Percentiles rank a stretch among this genome's conserved stretches.
Evolutionary conservation across 2,888 invertebrate genomes (phyloP).

Genomic region (Nomada fabriciana): DNA sequence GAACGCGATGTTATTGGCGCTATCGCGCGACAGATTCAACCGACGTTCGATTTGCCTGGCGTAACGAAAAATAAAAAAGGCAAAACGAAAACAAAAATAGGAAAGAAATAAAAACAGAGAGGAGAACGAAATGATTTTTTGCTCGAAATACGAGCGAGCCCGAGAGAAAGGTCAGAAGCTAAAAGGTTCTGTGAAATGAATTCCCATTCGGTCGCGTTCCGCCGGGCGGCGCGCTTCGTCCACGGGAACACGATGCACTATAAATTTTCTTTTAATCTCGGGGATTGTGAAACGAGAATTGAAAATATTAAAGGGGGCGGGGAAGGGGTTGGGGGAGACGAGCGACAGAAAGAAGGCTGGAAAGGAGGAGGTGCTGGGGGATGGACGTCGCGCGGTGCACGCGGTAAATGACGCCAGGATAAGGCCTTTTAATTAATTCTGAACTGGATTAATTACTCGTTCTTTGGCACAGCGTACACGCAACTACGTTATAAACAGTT

Average conservation of each 20-base stretch:
- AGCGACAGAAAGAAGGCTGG: slow-evolving; percentile 28
- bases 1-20: neutral
- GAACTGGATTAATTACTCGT: slow-evolving; percentile 65
- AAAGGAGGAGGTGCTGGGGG: slow-evolving; percentile 33
- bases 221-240: slow-evolving; percentile 47
- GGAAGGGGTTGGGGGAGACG: slow-evolving; percentile 26
- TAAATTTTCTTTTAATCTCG: slow-evolving; percentile 82
- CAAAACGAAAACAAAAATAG: neutral
- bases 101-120: neutral
- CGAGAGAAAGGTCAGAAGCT: slow-evolving; percentile 71
- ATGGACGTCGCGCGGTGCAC: slow-evolving; percentile 20
- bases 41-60: slow-evolving; percentile 12
- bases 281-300: slow-evolving; percentile 72
- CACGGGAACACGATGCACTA: slow-evolving; percentile 71
- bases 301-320: slow-evolving; percentile 74
- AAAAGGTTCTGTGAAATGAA: slow-evolving; percentile 78
- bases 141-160: slow-evolving; percentile 35
- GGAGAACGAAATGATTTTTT: slow-evolving; percentile 14
- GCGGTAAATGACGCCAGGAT: slow-evolving; percentile 46
- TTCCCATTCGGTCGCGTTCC: slow-evolving; percentile 71
- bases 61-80: neutral
- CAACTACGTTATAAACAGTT: slow-evolving; percentile 5
- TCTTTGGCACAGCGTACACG: slow-evolving; percentile 35
- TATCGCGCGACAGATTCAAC: slow-evolving; percentile 3
- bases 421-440: slow-evolving; percentile 71